Evolutionary conservation across 2,888 invertebrate genomes (phyloP).

Genomic region (Lymantria dispar): DNA sequence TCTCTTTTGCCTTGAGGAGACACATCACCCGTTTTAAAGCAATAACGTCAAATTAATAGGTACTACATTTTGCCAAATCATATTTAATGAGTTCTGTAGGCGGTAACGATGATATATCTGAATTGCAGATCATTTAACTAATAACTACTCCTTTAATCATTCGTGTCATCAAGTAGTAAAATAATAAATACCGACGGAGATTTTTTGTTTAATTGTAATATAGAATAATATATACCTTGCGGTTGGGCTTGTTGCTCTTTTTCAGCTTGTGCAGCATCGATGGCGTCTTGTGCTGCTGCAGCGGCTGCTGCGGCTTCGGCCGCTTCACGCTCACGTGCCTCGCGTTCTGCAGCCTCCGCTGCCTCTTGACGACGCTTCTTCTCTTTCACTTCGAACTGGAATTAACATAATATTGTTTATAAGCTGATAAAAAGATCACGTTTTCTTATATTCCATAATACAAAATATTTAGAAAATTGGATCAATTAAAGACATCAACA

Average conservation of each 20-base stretch:
- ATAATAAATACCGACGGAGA: too few species aligned
- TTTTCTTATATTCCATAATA: background rate
- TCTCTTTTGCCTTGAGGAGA: too few species aligned
- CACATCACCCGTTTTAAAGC: too few species aligned
- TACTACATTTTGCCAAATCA: too few species aligned
- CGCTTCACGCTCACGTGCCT: slow-evolving; percentile 83
- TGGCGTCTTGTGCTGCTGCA: slow-evolving; percentile 61
- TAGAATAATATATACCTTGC: slow-evolving; percentile 46
- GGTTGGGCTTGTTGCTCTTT: slow-evolving; percentile 57
- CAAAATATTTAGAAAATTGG: background rate
- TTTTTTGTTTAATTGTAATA: background rate
- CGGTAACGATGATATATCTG: too few species aligned
- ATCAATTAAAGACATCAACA: background rate
- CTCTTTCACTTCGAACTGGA: slow-evolving; percentile 98
- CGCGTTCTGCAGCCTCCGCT: slow-evolving; percentile 91
- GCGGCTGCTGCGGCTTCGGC: slow-evolving; percentile 71
- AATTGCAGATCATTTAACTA: too few species aligned
- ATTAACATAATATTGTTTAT: background rate
- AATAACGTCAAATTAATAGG: too few species aligned
- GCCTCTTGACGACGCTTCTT: slow-evolving; percentile 94
- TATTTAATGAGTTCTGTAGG: too few species aligned
- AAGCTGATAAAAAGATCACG: background rate
- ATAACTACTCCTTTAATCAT: background rate
- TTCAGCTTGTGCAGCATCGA: slow-evolving; percentile 63
- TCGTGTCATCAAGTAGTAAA: background rate